Conservation (phyloP, 1,140 invertebrate species). For the Subanguina moxae region DNA sequence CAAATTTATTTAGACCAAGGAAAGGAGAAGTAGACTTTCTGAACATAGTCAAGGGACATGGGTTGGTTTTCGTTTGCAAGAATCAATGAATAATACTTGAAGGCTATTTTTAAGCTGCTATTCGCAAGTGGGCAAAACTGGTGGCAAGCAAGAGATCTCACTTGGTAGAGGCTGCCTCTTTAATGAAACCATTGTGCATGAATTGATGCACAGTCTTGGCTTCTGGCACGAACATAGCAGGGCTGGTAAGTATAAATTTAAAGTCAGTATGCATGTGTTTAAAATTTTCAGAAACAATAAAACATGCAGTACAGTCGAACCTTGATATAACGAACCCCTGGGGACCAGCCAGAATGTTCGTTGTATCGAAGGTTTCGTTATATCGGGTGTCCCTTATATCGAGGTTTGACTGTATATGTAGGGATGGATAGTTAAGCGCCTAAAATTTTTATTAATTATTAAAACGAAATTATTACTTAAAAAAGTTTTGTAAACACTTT, state of each 20-base stretch:
- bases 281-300: too few relatives aligned
- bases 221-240: slow-evolving; percentile 58
- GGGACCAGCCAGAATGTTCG: too few relatives aligned
- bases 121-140: slow-evolving; percentile 58
- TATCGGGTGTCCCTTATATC: too few relatives aligned
- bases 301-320: too few relatives aligned
- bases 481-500: slow-evolving; percentile 4
- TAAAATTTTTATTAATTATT: too few relatives aligned
- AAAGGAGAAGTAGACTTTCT: slow-evolving; percentile 47
- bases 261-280: neutral
- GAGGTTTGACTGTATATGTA: too few relatives aligned
- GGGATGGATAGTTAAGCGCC: too few relatives aligned
- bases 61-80: slow-evolving; percentile 35
- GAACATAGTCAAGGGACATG: slow-evolving; percentile 54
- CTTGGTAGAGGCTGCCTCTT: slow-evolving; percentile 57
- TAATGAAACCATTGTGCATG: slow-evolving; percentile 58
- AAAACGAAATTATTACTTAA: neutral
- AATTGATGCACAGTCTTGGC: slow-evolving; percentile 43
- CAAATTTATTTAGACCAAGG: slow-evolving; percentile 12
- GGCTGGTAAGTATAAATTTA: slow-evolving; percentile 36
- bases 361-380: too few relatives aligned
- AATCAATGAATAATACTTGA: slow-evolving; percentile 18
- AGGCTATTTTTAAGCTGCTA: slow-evolving; percentile 49
- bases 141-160: slow-evolving; percentile 58
- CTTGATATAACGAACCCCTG: too few relatives aligned